Evolutionary conservation across 2,888 invertebrate species (phyloP), one percentile per base, ranked within the genome.

Genomic region (Hipparchia semele): DNA sequence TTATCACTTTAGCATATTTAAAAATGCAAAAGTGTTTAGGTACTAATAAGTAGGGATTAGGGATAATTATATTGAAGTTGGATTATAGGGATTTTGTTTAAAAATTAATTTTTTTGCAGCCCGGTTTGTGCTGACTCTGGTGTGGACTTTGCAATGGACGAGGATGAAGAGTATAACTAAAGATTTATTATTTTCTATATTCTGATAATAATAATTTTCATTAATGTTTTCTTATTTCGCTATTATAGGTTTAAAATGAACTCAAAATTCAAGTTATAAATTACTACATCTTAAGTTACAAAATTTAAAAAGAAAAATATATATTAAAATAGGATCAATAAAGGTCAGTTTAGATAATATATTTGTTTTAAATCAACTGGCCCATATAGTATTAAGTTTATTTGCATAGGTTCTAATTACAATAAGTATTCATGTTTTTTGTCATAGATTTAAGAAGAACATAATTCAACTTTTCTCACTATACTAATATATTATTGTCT

Each of bases 101-200:
- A 33, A 39, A 13, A 13, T 2, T 65, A 1, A 12, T 76, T 75
- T 61, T 78, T 72, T 95, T 94, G 72, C 94, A 98, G 97, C 88
- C 97, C 97, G 67, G 95, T 96, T 71, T 97, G 97, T 88, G 96
- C 96, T 75, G 98, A 98, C 90, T 97, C 97, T 66, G 97, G 97
- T 62, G 95, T 96, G 79, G 97, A 98, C 87, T 97, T 98, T 85
- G 95, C 97, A 12, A 97, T 98, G 97, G 98, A 98, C 86, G 98
- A 98, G 91, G 97, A 97, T 83, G 96, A 96, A 80, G 95, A 94
- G 81, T 94, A 94, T 81, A 90, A 92, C 80, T 93, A 83, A 76
- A 49, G 58, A 67, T 71, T 70, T 73, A 23, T 64, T 73, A 62
- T 73, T 71, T 64, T 62, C 53, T 66, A 13, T 59, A n/a, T 71